phyloP scores from a whole-genome alignment of 2,888 invertebrate genomes.

The Drosophila putrida region DNA sequence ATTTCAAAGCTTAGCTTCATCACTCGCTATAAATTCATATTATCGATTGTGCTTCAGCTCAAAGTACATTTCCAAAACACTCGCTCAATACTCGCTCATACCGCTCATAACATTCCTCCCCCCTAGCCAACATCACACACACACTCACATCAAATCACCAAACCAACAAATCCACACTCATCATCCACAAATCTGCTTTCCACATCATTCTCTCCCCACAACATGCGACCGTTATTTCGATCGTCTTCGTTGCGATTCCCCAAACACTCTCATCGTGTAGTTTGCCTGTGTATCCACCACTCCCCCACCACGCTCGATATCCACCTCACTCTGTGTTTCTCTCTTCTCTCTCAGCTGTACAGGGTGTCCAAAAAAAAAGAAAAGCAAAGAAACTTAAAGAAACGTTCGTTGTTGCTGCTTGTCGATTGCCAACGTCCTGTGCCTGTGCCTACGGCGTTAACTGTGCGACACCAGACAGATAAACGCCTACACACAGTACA shows the following conservation, averaged over 20 bases:
- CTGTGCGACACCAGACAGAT: conserved; percentile 52
- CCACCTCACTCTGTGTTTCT: conserved; percentile 6
- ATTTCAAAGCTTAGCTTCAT: background rate
- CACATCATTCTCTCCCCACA: conserved; percentile 19
- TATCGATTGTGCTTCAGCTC: conserved; percentile 43
- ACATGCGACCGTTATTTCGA: conserved; percentile 26
- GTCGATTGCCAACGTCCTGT: conserved; percentile 78
- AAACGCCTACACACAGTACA: conserved; percentile 32
- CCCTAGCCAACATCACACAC: conserved; percentile 72
- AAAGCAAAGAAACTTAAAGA: conserved; percentile 21
- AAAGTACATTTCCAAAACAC: conserved; percentile 48
- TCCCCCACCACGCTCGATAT: conserved; percentile 37
- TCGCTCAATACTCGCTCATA: conserved; percentile 80
- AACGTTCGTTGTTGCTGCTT: conserved; percentile 81
- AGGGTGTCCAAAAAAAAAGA: conserved; percentile 52
- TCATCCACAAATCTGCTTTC: conserved; percentile 24
- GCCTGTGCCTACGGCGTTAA: conserved; percentile 65
- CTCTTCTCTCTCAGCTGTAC: conserved; percentile 48
- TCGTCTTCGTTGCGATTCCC: conserved; percentile 32
- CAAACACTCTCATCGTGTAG: conserved; percentile 19
- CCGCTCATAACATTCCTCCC: conserved; percentile 72
- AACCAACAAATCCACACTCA: conserved; percentile 19
- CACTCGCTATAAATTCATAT: background rate
- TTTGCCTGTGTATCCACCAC: conserved; percentile 30
- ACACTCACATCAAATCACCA: conserved; percentile 26